A percentile compares a stretch with the other conserved stretches of the same genome.
phyloP scores from a whole-genome alignment of 2,797 vertebrate species.

The Sus cebifrons region DNA sequence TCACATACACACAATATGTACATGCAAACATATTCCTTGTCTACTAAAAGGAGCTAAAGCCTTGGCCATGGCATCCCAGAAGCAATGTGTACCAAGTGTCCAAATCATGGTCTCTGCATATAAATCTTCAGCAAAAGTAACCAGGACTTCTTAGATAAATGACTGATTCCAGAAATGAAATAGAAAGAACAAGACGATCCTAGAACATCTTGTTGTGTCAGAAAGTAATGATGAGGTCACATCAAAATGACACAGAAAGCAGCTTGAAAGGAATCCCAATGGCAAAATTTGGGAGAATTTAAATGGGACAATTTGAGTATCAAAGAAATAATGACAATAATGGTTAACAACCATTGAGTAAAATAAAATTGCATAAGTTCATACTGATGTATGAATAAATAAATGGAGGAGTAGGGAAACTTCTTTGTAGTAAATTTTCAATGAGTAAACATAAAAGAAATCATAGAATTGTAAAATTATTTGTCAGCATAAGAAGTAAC shows the following conservation, averaged over 20 bases:
- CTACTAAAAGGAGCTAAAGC: background rate
- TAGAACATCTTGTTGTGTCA: background rate
- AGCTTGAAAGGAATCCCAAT: background rate
- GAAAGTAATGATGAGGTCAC: background rate
- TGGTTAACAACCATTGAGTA: background rate
- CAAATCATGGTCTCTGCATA: background rate
- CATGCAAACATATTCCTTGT: background rate
- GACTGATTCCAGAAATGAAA: background rate
- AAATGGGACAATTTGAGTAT: background rate
- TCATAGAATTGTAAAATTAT: background rate
- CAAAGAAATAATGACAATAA: constrained; percentile 12
- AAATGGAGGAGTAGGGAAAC: background rate
- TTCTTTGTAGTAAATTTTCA: background rate
- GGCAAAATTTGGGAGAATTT: background rate
- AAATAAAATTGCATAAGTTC: background rate
- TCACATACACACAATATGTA: background rate
- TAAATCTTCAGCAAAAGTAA: background rate
- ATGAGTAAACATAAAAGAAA: background rate
- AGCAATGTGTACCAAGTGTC: background rate
- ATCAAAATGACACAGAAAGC: background rate
- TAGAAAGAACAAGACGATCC: background rate
- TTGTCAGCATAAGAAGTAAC: background rate
- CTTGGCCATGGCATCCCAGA: background rate
- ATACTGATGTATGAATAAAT: background rate
- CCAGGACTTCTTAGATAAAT: background rate